A percentile compares a stretch with the other conserved stretches of the same genome.
Conservation (phyloP, 1,140 invertebrate species). For the Monochamus saltuarius region DNA sequence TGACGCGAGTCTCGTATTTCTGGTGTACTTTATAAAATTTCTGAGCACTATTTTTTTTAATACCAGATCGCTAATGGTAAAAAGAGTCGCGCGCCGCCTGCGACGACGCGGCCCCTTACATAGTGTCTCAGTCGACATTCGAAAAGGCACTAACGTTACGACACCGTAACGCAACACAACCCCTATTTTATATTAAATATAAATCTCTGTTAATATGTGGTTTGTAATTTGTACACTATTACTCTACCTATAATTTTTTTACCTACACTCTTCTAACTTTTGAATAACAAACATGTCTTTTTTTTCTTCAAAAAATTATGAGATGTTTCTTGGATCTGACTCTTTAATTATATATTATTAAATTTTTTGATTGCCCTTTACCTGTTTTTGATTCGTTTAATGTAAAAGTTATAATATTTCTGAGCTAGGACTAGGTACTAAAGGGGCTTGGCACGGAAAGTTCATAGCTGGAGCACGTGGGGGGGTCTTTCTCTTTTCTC, state of each 20-base stretch:
- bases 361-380: slow-evolving; percentile 46
- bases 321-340: slow-evolving; percentile 36
- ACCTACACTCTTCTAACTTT: slow-evolving; percentile 32
- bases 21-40: slow-evolving; percentile 10
- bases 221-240: slow-evolving; percentile 48
- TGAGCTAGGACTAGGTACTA: slow-evolving; percentile 44
- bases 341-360: slow-evolving; percentile 24
- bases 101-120: slow-evolving; percentile 18
- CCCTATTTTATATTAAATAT: slow-evolving; percentile 52
- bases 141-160: slow-evolving; percentile 53
- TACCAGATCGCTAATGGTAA: slow-evolving; percentile 16
- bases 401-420: slow-evolving; percentile 12
- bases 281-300: slow-evolving; percentile 33
- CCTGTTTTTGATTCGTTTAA: slow-evolving; percentile 36
- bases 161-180: slow-evolving; percentile 50
- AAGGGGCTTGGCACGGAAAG: slow-evolving; percentile 50
- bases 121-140: slow-evolving; percentile 53
- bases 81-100: too few relatives aligned
- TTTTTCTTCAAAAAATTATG: slow-evolving; percentile 29
- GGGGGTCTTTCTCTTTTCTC: slow-evolving; percentile 39
- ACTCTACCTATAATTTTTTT: slow-evolving; percentile 43
- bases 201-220: slow-evolving; percentile 50
- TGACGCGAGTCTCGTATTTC: background rate
- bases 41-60: slow-evolving; percentile 17
- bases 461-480: slow-evolving; percentile 36